Conservation (phyloP, 2,113 vertebrate species). For the Onychostruthus taczanowskii region DNA sequence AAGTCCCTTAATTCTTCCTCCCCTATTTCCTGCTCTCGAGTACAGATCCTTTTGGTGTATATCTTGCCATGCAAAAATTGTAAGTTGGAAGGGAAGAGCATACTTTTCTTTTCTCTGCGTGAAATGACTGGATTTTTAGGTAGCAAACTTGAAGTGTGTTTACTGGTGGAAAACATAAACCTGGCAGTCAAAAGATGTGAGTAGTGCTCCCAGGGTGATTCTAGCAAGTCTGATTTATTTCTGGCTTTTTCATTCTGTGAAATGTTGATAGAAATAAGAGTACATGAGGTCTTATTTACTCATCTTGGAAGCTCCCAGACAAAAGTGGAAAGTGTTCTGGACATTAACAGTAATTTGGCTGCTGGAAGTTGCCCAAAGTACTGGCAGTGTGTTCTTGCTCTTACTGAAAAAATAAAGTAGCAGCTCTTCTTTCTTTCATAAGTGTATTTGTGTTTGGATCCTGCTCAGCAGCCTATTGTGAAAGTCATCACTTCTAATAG, state of each 20-base stretch:
- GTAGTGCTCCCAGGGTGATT: background rate
- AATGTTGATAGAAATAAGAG: background rate
- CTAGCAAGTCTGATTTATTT: background rate
- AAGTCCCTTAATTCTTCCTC: no score
- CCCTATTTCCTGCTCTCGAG: no score
- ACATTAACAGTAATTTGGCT: slow-evolving; percentile 34
- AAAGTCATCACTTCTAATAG: slow-evolving; percentile 32
- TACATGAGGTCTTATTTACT: background rate
- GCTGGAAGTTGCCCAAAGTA: slow-evolving; percentile 43
- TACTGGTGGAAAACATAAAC: background rate
- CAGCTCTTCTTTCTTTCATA: background rate
- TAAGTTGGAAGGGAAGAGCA: background rate
- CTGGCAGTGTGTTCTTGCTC: background rate
- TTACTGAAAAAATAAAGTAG: slow-evolving; percentile 20
- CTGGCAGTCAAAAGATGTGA: background rate
- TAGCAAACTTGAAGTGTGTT: background rate
- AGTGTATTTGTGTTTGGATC: background rate
- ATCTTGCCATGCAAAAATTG: background rate
- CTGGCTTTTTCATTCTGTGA: background rate
- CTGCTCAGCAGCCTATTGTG: background rate
- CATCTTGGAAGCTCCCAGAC: background rate
- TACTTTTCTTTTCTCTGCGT: background rate
- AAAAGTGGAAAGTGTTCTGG: background rate
- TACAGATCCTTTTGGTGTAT: background rate
- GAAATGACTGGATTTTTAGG: background rate